Evolutionary conservation across 2,797 vertebrate genomes (phyloP), one percentile per base, ranked within the genome.

Genomic region (Aulostomus chinensis): DNA sequence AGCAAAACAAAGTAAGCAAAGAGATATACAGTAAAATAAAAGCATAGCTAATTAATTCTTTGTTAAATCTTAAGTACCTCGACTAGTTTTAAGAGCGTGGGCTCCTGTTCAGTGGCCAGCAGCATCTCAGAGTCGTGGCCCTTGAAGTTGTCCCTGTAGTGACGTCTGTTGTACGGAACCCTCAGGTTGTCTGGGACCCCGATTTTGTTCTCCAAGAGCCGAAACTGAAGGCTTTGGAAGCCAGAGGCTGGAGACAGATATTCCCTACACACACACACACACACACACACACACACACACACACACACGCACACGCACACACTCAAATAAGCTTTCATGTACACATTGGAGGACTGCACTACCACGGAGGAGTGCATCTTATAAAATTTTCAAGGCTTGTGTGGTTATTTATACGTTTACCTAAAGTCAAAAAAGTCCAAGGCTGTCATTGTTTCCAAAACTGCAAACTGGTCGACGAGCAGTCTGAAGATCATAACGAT

Each of bases 381-480:
- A 46, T 69, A 4, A 34, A 57, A 13, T 3, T 36, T 72, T 74
- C n/a, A 61, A 28, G 24, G 21, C 39, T 21, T n/a, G 32, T 22
- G 14, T n/a, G 28, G 42, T 55, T 56, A 54, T 64, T 35, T 26
- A 26, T 25, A 16, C 61, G 15, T 28, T 80, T 65, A 98, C 97
- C 97, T 94, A 73, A 99, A 99, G 69, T 98, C 95, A 60, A 93
- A 98, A 70, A 99, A 99, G 78, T 99, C 96, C 84, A 99, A 63
- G 1, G 96, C 88, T 2, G 95, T 98, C 97, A 99, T 99, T 4
- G 96, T 99, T 81, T 99, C 96, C 77, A 99, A 66, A 61, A 99
- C 88, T 0, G 91, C 78, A 73, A 99, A 98, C 80, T 98, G 97
- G 43, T 98, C 95, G 4, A 96, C 92, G 43, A 99, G 55, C 46